Percentiles rank a stretch among this genome's conserved stretches.
Conservation (phyloP, 2,888 invertebrate genomes). For the Andrena praecox region DNA sequence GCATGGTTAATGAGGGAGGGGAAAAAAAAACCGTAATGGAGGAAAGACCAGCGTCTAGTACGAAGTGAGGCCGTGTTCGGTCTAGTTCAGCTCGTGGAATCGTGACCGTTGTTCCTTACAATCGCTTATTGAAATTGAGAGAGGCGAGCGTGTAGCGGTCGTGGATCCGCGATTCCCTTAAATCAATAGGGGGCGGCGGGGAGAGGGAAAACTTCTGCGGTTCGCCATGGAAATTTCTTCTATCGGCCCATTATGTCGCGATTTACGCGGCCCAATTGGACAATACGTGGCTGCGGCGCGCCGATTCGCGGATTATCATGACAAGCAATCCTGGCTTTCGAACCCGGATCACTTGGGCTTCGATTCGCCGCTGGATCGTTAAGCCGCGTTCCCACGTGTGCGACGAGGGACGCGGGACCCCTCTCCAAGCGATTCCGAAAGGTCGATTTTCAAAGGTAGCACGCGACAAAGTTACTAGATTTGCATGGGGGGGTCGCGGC, state of each 20-base stretch:
- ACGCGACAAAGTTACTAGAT: neutral
- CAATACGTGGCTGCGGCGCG: slow-evolving; percentile 57
- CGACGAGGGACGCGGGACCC: neutral
- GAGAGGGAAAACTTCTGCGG: slow-evolving; percentile 40
- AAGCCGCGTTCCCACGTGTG: neutral
- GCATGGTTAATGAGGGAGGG: slow-evolving; percentile 29
- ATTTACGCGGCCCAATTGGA: slow-evolving; percentile 47
- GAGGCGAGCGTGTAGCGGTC: slow-evolving; percentile 47
- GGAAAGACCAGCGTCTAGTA: neutral
- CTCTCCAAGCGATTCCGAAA: neutral
- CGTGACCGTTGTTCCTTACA: slow-evolving; percentile 55
- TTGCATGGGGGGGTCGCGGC: no score
- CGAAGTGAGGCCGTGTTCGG: slow-evolving; percentile 23
- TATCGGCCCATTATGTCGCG: slow-evolving; percentile 34
- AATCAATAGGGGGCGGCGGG: slow-evolving; percentile 33
- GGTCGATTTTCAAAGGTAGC: neutral
- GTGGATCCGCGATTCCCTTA: slow-evolving; percentile 53
- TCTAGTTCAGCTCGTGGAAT: slow-evolving; percentile 48
- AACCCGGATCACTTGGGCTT: slow-evolving; percentile 1
- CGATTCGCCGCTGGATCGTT: slow-evolving; percentile 6
- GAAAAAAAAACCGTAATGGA: neutral
- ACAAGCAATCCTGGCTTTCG: slow-evolving; percentile 25
- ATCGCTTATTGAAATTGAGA: slow-evolving; percentile 65
- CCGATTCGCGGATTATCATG: slow-evolving; percentile 51
- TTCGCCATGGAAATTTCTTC: slow-evolving; percentile 54